Evolutionary conservation across 2,888 invertebrate species (phyloP), one percentile per base, ranked within the genome.

Genomic region (Cryptophagus acutangulus): DNA sequence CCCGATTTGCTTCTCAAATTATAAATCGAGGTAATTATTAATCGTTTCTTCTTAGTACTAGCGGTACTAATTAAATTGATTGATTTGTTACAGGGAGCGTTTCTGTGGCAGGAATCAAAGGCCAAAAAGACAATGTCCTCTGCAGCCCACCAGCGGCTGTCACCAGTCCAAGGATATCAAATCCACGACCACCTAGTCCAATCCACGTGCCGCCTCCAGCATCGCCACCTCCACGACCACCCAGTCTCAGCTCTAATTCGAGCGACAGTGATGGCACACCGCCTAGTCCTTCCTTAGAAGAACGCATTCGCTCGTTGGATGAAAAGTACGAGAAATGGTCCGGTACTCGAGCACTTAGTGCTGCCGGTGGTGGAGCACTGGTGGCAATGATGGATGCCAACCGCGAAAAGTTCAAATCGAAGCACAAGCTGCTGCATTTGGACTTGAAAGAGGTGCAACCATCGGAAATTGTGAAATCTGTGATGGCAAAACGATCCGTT

Each of bases 311-410:
- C 50, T 89, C 87, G 37, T 76, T 96, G 41, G 94, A 95, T 70
- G 94, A 93, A 67, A 90, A 89, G 65, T 91, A 93, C 63, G 90
- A 91, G 62, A 84, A 86, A 57, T 91, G 90, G 91, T 87, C 86
- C 26, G 83, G 83, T 30, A 77, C 79, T 36, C 73, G 81, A 49
- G 75, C 78, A 18, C 59, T 78, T 29, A 74, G 79, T 54, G 77
- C 80, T 4, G 71, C 74, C 1, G 74, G 72, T 9, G 69, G 74
- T 18, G 75, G 76, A 46, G 74, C 74, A 1, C 58, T 73, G 16
- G n/a, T 26, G 26, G 73, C 73, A 2, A 72, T 72, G 50, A 60
- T 74, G 41, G 76, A 74, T 49, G 72, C 73, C 1, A 71, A 70
- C 74, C 33, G 78, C 75, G 67, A 78, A 73, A 63, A 65, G 37